Evolutionary conservation across 2,888 invertebrate genomes (phyloP).

Genomic region (Calephelis perditalis): DNA sequence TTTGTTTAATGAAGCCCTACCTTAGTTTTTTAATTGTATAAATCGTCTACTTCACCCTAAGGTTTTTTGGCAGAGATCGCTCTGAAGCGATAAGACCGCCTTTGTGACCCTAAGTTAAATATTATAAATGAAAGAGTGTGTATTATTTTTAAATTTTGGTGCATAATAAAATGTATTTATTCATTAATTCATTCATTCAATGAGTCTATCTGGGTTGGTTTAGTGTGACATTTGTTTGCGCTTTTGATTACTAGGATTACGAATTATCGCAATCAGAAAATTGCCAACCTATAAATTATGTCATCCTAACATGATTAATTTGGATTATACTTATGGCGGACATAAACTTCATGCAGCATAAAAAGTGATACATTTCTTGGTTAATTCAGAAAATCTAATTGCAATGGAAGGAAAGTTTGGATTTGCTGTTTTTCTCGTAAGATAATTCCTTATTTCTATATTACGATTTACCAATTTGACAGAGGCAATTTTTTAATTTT

Average conservation of each 20-base stretch:
- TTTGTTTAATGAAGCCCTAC: too few relatives aligned
- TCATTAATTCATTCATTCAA: too few relatives aligned
- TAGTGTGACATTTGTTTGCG: neutral
- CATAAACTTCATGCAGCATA: constrained; percentile 32
- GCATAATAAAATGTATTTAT: too few relatives aligned
- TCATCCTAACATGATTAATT: constrained; percentile 3
- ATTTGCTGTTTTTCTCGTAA: constrained; percentile 41
- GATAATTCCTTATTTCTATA: constrained; percentile 26
- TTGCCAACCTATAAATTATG: constrained; percentile 5
- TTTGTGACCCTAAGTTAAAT: too few relatives aligned
- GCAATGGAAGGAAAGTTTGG: constrained; percentile 38
- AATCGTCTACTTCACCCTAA: too few relatives aligned
- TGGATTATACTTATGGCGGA: constrained; percentile 28
- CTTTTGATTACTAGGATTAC: neutral
- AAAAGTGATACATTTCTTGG: constrained; percentile 18
- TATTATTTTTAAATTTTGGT: too few relatives aligned
- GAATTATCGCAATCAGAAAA: neutral
- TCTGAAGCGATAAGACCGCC: too few relatives aligned
- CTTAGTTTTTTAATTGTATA: too few relatives aligned
- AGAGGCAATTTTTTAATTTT: too few relatives aligned
- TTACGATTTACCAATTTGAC: constrained; percentile 1
- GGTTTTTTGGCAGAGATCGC: too few relatives aligned
- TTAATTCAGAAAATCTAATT: constrained; percentile 24
- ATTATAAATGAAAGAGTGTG: too few relatives aligned
- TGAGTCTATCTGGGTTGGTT: too few relatives aligned